These are phyloP conservation scores for Endotricha flammealis DNA, from an alignment of 2,888 invertebrate species.

Conservation along the genomic window DNA sequence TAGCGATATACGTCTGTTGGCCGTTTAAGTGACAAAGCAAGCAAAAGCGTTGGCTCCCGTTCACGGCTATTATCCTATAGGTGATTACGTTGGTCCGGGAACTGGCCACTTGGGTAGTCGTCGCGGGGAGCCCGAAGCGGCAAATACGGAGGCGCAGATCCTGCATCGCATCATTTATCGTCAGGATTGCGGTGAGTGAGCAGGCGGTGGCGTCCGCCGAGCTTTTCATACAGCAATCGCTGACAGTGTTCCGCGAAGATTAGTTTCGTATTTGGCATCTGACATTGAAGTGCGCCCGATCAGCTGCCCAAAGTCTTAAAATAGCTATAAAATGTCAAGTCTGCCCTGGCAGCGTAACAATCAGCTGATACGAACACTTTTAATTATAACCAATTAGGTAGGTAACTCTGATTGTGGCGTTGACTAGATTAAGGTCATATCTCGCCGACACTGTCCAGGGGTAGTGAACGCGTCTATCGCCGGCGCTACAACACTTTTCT, in stretches of 20 bases:
- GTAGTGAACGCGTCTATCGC: conserved; percentile 45
- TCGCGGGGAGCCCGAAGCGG: conserved; percentile 72
- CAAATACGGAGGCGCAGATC: conserved; percentile 75
- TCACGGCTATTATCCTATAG: conserved; percentile 72
- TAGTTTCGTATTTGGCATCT: conserved; percentile 46
- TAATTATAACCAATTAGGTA: conserved; percentile 69
- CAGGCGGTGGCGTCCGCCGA: conserved; percentile 21
- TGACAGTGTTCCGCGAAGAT: conserved; percentile 20
- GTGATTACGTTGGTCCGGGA: conserved; percentile 70
- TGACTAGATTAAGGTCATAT: conserved; percentile 37
- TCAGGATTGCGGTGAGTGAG: conserved; percentile 73
- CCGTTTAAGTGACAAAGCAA: conserved; percentile 73
- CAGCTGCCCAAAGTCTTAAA: conserved; percentile 73
- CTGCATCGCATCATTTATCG: conserved; percentile 73
- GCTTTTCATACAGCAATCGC: conserved; percentile 4
- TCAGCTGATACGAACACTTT: conserved; percentile 71
- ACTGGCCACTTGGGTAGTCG: conserved; percentile 68
- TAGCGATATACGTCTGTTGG: conserved; percentile 54
- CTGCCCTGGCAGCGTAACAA: conserved; percentile 67
- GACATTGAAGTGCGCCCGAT: conserved; percentile 71
- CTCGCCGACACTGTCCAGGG: conserved; percentile 26
- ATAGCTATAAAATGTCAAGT: conserved; percentile 73
- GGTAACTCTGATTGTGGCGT: conserved; percentile 48
- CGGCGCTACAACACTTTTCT: conserved; percentile 40
- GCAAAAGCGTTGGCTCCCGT: conserved; percentile 64